Conservation (phyloP, 2,797 vertebrate species). For the Gambusia yucatana region DNA sequence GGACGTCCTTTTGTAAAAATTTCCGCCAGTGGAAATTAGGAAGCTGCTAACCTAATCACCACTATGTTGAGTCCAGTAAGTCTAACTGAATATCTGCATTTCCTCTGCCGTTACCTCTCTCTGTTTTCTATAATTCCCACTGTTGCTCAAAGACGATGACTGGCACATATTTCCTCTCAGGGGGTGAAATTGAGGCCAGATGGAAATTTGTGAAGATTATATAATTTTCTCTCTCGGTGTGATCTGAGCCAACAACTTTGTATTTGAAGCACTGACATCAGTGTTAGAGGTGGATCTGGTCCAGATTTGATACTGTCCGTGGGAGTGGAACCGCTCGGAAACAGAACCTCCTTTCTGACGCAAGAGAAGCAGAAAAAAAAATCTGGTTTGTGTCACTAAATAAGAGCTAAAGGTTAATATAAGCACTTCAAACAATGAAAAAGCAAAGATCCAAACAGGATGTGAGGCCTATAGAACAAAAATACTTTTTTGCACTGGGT, state of each 20-base stretch:
- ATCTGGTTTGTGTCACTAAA: not conserved
- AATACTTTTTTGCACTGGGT: not conserved
- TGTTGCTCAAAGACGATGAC: not conserved
- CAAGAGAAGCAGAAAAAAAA: constrained; percentile 24
- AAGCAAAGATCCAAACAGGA: not conserved
- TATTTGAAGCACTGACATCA: not conserved
- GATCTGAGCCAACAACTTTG: constrained; percentile 16
- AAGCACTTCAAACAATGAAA: not conserved
- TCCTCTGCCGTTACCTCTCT: not conserved
- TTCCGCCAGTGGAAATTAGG: no score
- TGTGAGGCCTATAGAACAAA: not conserved
- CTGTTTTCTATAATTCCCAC: not conserved
- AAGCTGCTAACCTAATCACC: not conserved
- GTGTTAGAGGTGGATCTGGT: constrained; percentile 7
- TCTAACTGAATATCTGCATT: not conserved
- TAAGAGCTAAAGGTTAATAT: constrained; percentile 1
- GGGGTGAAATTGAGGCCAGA: constrained; percentile 22
- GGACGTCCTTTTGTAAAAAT: no score
- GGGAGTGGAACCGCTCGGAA: constrained; percentile 10
- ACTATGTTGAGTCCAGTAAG: not conserved
- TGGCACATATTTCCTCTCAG: not conserved
- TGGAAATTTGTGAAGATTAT: constrained; percentile 28
- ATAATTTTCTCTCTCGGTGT: constrained; percentile 21
- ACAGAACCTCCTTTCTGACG: not conserved
- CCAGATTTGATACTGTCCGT: constrained; percentile 26